Base-by-base conservation (phyloP, 2,113 vertebrate genomes). In the Semnornis frantzii region DNA sequence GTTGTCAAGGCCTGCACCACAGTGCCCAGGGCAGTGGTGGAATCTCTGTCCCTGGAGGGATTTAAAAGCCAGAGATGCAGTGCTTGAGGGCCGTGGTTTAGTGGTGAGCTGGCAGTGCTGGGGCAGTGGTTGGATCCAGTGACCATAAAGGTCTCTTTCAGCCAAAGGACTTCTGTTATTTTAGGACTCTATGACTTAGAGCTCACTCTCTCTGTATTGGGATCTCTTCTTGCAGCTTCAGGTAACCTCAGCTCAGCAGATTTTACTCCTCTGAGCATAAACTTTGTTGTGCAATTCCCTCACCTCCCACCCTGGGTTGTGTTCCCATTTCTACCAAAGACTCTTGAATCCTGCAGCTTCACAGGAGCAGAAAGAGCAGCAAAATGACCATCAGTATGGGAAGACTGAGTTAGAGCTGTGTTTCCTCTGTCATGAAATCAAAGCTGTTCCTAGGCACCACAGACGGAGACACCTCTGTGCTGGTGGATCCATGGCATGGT, bases 381-480 rank as follows among this genome's bases (percentile, higher is more conserved):
- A 3, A 33, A 69, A 46, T 72, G 90, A 90, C 73, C 76, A 17
- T 10, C 63, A 9, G 3, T 33, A 30, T 5, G 76, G 92, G 60
- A 19, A 76, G 74, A n/a, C 77, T 76, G 71, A 79, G 57, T 60
- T 66, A 52, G 50, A 34, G 5, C 78, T 77, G 31, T 42, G 34
- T 37, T 86, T 85, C 55, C 54, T 80, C 82, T 72, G 68, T 44
- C n/a, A 34, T 48, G 65, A 88, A 77, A 82, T 19, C 77, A 88
- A 88, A 74, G 87, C 89, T 95, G 82, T 92, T 96, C 82, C 76
- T 75, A 15, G 37, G 69, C 52, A 28, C 84, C 76, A 48, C 95
- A 94, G 90, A 93, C 88, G 89, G 91, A 92, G 75, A 48, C 59
- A 73, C 76, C 42, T 94, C 96, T 55, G 57, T 70, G 50, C 50